Evolutionary conservation across 2,888 invertebrate genomes (phyloP), one percentile per base, ranked within the genome.

Genomic region (Tachina lurida): DNA sequence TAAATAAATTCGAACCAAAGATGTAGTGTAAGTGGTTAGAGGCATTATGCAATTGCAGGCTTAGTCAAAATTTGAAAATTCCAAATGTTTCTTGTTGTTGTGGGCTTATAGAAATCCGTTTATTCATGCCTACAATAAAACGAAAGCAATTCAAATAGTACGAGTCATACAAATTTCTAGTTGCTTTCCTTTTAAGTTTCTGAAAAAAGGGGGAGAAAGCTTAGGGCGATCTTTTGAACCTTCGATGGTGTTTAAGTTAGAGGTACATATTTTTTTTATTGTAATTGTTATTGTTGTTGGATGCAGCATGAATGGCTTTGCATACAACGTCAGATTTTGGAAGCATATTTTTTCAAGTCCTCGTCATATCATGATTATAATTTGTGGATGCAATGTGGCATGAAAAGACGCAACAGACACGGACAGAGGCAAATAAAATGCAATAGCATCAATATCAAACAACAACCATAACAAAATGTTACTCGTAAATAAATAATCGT

Each of bases 161-260:
- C 31, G 31, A 31, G 31, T 31, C 47, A 79, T 58, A 74, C 54
- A 82, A 77, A 77, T 67, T 52, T 83, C 15, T 71, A 22, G 49
- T 31, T 78, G 77, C 67, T 74, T 84, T 84, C 54, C 52, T 60
- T n/a, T 73, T 60, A 43, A 43, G 43, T 47, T 5, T 31, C 19
- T 22, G 43, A 15, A 45, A n/a, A 31, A 68, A 78, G 82, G 60
- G 80, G 63, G 70, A 74, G 83, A 87, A 83, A 78, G 84, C 87
- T 83, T 75, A 19, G 56, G 77, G 87, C 84, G 87, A 87, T 87
- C 87, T 84, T 77, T 87, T 83, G 83, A 83, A 84, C 87, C 83
- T 85, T 52, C 80, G 52, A 83, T 84, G 76, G 82, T 84, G 82
- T 67, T 86, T 85, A 45, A 47, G 71, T 56, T 71, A 9, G 39